Percentiles rank a stretch among this genome's conserved stretches.
These are phyloP conservation scores for Notamacropus eugenii DNA, from an alignment of 2,797 vertebrate species.

Conservation along the genomic window DNA sequence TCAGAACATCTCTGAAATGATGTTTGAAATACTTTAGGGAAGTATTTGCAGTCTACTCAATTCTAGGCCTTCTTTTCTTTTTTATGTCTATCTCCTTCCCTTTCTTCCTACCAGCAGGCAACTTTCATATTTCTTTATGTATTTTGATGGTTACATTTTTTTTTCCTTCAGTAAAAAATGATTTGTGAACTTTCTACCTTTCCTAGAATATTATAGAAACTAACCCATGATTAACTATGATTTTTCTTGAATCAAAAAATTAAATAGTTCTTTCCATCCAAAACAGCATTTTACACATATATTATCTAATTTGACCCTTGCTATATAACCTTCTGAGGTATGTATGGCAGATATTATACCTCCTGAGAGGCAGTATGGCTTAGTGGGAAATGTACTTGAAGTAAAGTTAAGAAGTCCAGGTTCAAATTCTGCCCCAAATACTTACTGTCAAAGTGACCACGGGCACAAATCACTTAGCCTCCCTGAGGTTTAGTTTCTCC, in stretches of 20 bases:
- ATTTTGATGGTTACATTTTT: conserved; percentile 25
- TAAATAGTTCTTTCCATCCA: not conserved
- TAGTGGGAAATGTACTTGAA: not conserved
- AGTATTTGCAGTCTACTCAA: not conserved
- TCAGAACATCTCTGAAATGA: conserved; percentile 27
- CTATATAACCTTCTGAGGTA: not conserved
- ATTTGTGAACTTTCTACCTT: conserved; percentile 38
- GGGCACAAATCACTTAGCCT: not conserved
- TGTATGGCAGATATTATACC: too few relatives aligned
- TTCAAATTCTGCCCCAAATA: not conserved
- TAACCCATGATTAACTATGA: not conserved
- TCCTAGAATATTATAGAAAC: conserved; percentile 8
- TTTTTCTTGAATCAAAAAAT: not conserved
- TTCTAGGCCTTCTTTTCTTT: not conserved
- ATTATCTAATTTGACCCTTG: not conserved
- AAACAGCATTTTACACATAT: not conserved
- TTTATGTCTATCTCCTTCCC: conserved; percentile 26
- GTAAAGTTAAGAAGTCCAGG: not conserved
- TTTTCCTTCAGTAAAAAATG: conserved; percentile 42
- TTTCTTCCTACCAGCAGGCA: conserved; percentile 10
- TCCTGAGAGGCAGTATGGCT: not conserved
- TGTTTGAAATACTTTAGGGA: conserved; percentile 39
- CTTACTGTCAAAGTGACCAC: not conserved
- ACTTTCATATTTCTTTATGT: not conserved
- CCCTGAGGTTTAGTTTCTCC: not conserved